Evolutionary conservation across 2,113 vertebrate species (phyloP).

Genomic region (Candoia aspera): DNA sequence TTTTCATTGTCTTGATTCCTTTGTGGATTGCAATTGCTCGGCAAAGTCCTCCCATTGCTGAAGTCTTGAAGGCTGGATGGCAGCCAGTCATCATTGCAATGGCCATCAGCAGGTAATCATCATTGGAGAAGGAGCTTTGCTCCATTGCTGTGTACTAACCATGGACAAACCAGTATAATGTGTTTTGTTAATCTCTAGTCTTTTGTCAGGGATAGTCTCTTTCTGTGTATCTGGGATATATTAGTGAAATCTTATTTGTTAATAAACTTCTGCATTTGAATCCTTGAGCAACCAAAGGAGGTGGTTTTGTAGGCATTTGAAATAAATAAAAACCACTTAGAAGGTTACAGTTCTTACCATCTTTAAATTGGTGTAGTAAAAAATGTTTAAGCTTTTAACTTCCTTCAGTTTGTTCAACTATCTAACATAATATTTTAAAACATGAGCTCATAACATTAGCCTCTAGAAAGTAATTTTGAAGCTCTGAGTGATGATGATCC

Average conservation of each 20-base stretch:
- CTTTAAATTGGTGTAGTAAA: neutral
- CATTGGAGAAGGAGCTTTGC: neutral
- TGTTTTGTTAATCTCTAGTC: neutral
- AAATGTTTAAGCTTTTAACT: neutral
- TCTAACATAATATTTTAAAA: neutral
- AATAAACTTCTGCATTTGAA: neutral
- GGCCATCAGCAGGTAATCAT: constrained; percentile 91
- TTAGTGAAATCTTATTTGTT: neutral
- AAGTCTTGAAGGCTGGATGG: constrained; percentile 90
- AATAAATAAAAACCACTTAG: neutral
- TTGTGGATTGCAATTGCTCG: constrained; percentile 85
- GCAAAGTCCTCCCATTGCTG: constrained; percentile 79
- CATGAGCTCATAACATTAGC: neutral
- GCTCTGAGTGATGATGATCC: neutral
- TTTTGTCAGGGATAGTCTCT: neutral
- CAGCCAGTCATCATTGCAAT: constrained; percentile 93
- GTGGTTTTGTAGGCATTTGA: neutral
- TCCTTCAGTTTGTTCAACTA: neutral
- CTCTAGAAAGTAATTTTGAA: neutral
- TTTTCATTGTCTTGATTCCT: constrained; percentile 85
- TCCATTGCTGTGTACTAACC: neutral
- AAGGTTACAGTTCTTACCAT: neutral
- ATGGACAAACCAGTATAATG: neutral
- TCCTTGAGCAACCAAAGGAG: neutral
- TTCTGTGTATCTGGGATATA: neutral